Evolutionary conservation across 2,888 invertebrate species (phyloP).

Genomic region (Melanophora roralis): DNA sequence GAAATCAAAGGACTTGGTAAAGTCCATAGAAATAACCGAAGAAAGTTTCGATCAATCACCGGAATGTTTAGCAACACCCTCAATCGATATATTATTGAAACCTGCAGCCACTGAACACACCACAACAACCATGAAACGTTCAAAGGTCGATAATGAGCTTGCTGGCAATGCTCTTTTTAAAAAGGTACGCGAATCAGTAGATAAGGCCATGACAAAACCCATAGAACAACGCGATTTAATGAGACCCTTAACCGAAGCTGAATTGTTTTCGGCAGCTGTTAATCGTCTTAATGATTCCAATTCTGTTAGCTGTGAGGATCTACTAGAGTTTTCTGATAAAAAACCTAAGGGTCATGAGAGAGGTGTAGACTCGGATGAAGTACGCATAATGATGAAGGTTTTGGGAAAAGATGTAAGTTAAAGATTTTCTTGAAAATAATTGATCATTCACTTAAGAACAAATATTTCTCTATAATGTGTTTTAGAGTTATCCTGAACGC

Average conservation of each 20-base stretch:
- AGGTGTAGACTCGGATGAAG: slow-evolving; percentile 93
- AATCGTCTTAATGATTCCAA: slow-evolving; percentile 79
- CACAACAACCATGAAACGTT: not conserved
- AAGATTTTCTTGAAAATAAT: too few relatives aligned
- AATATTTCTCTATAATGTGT: slow-evolving; percentile 13
- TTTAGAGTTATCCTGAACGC: slow-evolving; percentile 83
- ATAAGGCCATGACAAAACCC: slow-evolving; percentile 71
- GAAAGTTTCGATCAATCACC: slow-evolving; percentile 50
- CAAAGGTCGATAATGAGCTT: slow-evolving; percentile 69
- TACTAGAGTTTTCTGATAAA: slow-evolving; percentile 90
- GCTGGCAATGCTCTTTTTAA: slow-evolving; percentile 76
- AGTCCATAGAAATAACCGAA: slow-evolving; percentile 44
- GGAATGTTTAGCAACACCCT: not conserved
- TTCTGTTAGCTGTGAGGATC: slow-evolving; percentile 93
- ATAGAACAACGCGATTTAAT: slow-evolving; percentile 18
- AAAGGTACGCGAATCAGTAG: slow-evolving; percentile 76
- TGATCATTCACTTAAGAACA: not conserved
- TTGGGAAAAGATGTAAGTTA: slow-evolving; percentile 83
- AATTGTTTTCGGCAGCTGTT: slow-evolving; percentile 70
- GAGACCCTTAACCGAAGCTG: slow-evolving; percentile 68
- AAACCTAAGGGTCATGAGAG: slow-evolving; percentile 89
- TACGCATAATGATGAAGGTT: slow-evolving; percentile 93
- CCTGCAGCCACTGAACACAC: not conserved
- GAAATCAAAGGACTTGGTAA: not conserved
- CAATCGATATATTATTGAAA: slow-evolving; percentile 16